phyloP scores from a whole-genome alignment of 2,888 invertebrate species.

The Diploptera punctata region DNA sequence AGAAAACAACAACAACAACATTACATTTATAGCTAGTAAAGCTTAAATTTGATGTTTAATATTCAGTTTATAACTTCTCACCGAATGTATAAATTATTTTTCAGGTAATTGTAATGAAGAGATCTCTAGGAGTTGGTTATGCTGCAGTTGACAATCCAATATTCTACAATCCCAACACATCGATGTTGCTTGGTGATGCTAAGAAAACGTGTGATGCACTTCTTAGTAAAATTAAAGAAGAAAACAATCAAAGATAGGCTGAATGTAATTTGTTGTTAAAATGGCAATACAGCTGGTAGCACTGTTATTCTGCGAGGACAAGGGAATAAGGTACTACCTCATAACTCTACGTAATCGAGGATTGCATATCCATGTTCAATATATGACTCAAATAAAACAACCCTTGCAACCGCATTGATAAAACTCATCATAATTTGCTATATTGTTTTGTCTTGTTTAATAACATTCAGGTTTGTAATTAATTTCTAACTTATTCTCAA shows the following conservation, averaged over 20 bases:
- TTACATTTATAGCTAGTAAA: no score
- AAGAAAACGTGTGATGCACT: conserved; percentile 90
- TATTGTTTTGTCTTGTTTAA: no score
- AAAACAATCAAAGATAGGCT: conserved; percentile 41
- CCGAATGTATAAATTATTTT: conserved; percentile 34
- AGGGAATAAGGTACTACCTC: not conserved
- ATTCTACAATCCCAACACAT: conserved; percentile 88
- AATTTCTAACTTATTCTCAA: no score
- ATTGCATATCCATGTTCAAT: no score
- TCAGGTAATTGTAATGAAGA: conserved; percentile 88
- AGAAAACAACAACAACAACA: no score
- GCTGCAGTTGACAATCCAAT: conserved; percentile 93
- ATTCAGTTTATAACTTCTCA: no score
- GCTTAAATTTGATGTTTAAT: no score
- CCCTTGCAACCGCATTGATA: no score
- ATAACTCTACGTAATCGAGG: no score
- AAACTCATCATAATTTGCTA: no score
- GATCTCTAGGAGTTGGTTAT: conserved; percentile 87
- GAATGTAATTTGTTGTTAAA: not conserved
- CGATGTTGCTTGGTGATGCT: conserved; percentile 88
- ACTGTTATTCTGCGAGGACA: not conserved
- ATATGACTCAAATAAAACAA: no score
- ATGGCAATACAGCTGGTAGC: not conserved
- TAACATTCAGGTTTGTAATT: no score
- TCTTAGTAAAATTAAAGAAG: conserved; percentile 66